A percentile compares a stretch with the other conserved stretches of the same genome.
Conservation (phyloP, 2,113 vertebrate species). For the Vimba vimba region DNA sequence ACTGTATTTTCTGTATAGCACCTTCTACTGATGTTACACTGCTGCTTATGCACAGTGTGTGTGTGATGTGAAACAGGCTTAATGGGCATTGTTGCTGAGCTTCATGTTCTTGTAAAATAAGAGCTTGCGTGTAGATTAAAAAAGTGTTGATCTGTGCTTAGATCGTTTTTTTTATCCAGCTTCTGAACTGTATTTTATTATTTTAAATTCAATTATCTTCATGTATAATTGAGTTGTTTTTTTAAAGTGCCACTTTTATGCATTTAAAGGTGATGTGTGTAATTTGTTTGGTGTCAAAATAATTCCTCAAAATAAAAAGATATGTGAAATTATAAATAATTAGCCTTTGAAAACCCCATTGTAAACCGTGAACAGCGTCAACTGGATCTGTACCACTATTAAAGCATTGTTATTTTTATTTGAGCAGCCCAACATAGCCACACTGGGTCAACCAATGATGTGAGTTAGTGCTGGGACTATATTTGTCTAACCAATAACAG, state of each 20-base stretch:
- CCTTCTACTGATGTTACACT: neutral
- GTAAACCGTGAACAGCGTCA: no score
- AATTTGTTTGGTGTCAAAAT: neutral
- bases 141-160: constrained; percentile 1
- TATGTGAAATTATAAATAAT: no score
- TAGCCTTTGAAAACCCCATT: no score
- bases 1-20: neutral
- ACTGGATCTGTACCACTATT: no score
- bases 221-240: neutral
- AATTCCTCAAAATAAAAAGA: neutral
- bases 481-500: no score
- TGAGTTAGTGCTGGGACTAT: no score
- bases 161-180: neutral
- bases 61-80: neutral
- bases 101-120: constrained; percentile 8
- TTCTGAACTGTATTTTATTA: neutral
- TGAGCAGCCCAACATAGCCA: no score
- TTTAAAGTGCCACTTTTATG: neutral
- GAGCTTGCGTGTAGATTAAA: constrained; percentile 29
- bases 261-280: neutral
- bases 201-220: neutral
- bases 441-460: no score
- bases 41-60: neutral
- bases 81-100: neutral
- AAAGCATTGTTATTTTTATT: no score